Conservation (phyloP, 2,888 invertebrate species). For the Lepidochitona cinerea region DNA sequence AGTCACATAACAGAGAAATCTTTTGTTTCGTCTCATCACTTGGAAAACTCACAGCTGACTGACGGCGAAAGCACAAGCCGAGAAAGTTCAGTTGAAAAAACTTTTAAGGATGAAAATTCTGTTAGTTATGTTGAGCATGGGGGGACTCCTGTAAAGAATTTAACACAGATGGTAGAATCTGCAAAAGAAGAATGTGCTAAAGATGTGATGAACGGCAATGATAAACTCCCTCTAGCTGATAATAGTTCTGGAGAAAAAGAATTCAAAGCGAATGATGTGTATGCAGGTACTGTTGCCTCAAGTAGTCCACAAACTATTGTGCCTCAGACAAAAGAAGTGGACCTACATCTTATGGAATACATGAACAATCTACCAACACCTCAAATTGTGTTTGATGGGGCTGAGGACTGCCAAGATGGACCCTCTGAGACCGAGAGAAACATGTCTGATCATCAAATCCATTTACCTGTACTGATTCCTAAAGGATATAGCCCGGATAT, state of each 20-base stretch:
- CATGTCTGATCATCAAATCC: background rate
- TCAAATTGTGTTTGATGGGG: background rate
- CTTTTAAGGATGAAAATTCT: conserved; percentile 13
- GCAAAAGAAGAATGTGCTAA: background rate
- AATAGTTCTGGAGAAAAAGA: background rate
- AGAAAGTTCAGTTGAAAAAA: conserved; percentile 27
- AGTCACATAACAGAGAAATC: conserved; percentile 28
- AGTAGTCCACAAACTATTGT: too few species aligned
- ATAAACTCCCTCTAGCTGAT: too few species aligned
- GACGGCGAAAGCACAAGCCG: conserved; percentile 27
- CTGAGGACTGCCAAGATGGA: background rate
- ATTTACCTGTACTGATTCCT: background rate
- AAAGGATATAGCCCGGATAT: background rate
- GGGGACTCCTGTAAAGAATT: background rate
- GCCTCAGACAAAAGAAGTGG: too few species aligned
- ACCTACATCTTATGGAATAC: background rate
- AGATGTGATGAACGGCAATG: background rate
- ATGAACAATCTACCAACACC: background rate
- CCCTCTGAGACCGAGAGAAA: background rate
- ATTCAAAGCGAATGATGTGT: background rate
- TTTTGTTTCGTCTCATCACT: conserved; percentile 28
- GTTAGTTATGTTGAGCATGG: background rate
- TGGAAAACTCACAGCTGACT: conserved; percentile 29
- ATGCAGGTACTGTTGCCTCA: too few species aligned
- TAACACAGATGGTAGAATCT: too few species aligned